Evolutionary conservation across 2,888 invertebrate species (phyloP).

Genomic region (Tenthredo distinguenda): DNA sequence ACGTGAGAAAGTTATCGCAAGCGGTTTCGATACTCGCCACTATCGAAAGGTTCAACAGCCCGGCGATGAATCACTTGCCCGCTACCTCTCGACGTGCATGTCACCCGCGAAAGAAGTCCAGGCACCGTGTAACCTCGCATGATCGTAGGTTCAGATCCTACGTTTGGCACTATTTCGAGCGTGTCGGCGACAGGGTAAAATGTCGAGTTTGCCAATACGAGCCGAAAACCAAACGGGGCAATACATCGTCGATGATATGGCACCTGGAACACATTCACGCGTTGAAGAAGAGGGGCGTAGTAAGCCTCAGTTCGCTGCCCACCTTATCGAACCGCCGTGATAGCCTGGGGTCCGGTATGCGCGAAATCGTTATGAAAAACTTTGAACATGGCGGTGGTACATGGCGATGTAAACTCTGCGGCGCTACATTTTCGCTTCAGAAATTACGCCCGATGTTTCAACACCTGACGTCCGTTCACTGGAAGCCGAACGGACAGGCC

Average conservation of each 20-base stretch:
- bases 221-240: constrained; percentile 3
- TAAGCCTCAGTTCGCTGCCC: constrained; percentile 20
- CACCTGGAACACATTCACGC: constrained; percentile 39
- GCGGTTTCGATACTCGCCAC: background rate
- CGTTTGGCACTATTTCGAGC: constrained; percentile 51
- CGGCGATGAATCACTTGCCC: background rate
- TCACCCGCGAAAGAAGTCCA: background rate
- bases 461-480: constrained; percentile 29
- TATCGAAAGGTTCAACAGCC: background rate
- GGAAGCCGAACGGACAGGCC: constrained; percentile 38
- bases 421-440: background rate
- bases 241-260: constrained; percentile 49
- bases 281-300: constrained; percentile 13
- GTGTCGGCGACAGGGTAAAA: constrained; percentile 19
- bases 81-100: background rate
- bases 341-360: constrained; percentile 42
- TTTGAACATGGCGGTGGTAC: constrained; percentile 12
- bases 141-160: background rate
- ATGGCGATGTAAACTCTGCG: constrained; percentile 44
- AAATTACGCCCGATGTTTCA: constrained; percentile 40
- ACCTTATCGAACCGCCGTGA: background rate
- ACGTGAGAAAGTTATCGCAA: background rate
- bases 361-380: constrained; percentile 5
- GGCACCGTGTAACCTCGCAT: background rate
- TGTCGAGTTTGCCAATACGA: constrained; percentile 49